Evolutionary conservation across 1,140 invertebrate genomes (phyloP), one percentile per base, ranked within the genome.

Genomic region (Phymorhynchus buccinoides): DNA sequence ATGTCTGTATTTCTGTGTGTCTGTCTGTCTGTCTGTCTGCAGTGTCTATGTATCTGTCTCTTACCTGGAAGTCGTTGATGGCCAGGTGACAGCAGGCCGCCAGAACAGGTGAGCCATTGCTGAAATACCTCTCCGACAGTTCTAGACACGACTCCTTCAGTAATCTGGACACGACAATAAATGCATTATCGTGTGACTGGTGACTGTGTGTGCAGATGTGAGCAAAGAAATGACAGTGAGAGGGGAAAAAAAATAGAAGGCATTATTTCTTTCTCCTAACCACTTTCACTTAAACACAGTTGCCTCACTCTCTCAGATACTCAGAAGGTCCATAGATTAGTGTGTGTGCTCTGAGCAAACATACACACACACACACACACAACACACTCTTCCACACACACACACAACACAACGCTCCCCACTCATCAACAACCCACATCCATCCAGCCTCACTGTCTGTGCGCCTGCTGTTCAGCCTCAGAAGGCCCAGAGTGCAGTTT

Each of bases 61-160:
- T 75, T 86, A 94, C 93, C 88, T 91, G 80, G 86, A 87, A 85
- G 87, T 94, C 89, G 89, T 93, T 91, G 9, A 93, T 88, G 80
- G 94, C 91, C 42, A 94, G 84, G 82, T 92, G 90, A 88, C 93
- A 94, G 88, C 94, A 94, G 9, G 94, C 93, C 41, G 94, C 92
- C 48, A 91, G 81, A 9, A 93, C 88, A 44, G 94, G 92, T 32
- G 91, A 92, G 12, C 94, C 94, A 84, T 90, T 89, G 16, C 88
- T 82, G 30, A 93, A 91, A 80, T 93, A 90, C 89, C 90, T 92
- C 41, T 93, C 91, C 32, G 93, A 91, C 83, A 94, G 87, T n/a
- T 87, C 71, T 30, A 89, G 81, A 9, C 88, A 87, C 16, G 88
- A 87, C 79, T 90, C 84, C 22, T 87, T 83, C 37, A 93, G 41